phyloP scores from a whole-genome alignment of 2,797 vertebrate species.

The Lagocephalus sceleratus region DNA sequence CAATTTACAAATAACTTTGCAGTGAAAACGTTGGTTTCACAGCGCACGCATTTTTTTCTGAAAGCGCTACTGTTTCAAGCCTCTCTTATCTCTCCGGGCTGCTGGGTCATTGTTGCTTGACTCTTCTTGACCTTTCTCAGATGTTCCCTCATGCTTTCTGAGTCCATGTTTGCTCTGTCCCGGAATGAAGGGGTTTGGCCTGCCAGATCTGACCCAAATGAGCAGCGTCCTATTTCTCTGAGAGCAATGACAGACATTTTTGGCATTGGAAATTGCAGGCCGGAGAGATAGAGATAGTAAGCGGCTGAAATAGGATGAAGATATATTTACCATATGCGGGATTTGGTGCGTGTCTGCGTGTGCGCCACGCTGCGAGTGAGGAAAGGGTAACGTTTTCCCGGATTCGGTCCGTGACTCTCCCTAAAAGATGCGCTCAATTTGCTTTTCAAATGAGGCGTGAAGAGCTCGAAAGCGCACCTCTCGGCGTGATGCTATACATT shows the following conservation, averaged over 20 bases:
- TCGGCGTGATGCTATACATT: conserved; percentile 54
- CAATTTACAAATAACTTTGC: conserved; percentile 56
- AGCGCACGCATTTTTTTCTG: conserved; percentile 30
- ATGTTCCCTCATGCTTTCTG: conserved; percentile 53
- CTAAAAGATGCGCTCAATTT: conserved; percentile 75
- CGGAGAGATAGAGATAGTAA: conserved; percentile 60
- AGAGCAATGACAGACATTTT: conserved; percentile 73
- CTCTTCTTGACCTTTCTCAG: conserved; percentile 40
- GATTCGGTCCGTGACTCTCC: conserved; percentile 62
- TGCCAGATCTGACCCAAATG: conserved; percentile 83
- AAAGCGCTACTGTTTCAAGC: conserved; percentile 42
- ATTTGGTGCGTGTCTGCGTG: conserved; percentile 27
- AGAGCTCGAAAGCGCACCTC: conserved; percentile 48
- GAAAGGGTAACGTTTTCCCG: conserved; percentile 59
- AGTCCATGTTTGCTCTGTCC: conserved; percentile 71
- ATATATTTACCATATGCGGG: conserved; percentile 63
- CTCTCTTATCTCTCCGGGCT: conserved; percentile 52
- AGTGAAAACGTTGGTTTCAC: conserved; percentile 44
- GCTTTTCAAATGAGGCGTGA: conserved; percentile 79
- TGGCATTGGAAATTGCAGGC: conserved; percentile 67
- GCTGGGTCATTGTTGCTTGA: conserved; percentile 69
- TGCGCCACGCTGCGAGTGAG: conserved; percentile 34
- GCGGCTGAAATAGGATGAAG: conserved; percentile 53
- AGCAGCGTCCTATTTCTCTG: conserved; percentile 70
- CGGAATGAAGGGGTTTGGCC: conserved; percentile 81